phyloP scores from a whole-genome alignment of 2,113 vertebrate species.

The Mesocricetus auratus region DNA sequence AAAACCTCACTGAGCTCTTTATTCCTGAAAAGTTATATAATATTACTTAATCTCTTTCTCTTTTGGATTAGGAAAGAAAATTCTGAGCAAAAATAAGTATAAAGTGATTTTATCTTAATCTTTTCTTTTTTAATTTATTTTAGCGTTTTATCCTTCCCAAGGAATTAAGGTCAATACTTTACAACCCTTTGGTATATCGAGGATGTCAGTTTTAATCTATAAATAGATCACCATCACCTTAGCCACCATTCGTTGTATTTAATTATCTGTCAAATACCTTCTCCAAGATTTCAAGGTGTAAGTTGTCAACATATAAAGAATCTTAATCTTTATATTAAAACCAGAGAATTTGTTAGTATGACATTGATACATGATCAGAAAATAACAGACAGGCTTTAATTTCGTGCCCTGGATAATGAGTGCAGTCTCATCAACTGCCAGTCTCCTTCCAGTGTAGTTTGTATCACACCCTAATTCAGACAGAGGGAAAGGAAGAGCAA shows the following conservation, averaged over 20 bases:
- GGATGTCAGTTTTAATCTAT: background rate
- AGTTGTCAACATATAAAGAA: background rate
- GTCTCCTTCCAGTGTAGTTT: accelerated
- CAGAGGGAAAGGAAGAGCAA: background rate
- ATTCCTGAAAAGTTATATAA: constrained; percentile 4
- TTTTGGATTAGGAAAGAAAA: background rate
- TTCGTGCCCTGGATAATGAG: accelerated
- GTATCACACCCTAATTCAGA: accelerated
- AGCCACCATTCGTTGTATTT: background rate
- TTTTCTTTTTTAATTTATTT: constrained; percentile 40
- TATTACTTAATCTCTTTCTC: background rate
- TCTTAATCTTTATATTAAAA: background rate
- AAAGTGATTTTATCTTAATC: constrained; percentile 44
- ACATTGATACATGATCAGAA: background rate
- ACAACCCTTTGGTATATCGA: background rate
- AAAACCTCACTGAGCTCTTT: constrained; percentile 39
- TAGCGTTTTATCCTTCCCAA: background rate
- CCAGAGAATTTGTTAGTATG: background rate
- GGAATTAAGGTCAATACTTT: constrained; percentile 4
- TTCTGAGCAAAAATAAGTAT: constrained; percentile 9
- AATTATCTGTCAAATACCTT: background rate
- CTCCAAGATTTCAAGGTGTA: background rate
- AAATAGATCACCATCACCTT: background rate
- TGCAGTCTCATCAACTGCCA: background rate
- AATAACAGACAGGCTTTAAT: background rate